Percentiles rank a stretch among this genome's conserved stretches.
These are phyloP conservation scores for Trematomus loennbergii DNA, from an alignment of 2,113 vertebrate species.

Conservation along the genomic window DNA sequence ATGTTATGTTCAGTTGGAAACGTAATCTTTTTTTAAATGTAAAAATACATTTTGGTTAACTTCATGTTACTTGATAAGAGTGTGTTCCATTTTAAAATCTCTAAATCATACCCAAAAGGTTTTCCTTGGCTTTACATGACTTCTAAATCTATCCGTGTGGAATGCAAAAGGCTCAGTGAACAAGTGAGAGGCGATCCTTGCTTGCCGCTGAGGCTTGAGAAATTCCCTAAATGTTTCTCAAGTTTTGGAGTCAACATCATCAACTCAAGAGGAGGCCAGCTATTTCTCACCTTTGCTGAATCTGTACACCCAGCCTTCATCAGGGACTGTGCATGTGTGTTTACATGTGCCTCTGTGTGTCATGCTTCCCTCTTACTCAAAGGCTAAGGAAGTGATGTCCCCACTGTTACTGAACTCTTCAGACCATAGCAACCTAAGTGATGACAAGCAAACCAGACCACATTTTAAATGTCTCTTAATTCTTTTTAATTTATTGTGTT, in stretches of 20 bases:
- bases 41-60: conserved; percentile 16
- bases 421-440: conserved; percentile 9
- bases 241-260: conserved; percentile 67
- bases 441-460: conserved; percentile 41
- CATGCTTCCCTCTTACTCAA: conserved; percentile 44
- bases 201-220: conserved; percentile 72
- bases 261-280: conserved; percentile 60
- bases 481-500: conserved; percentile 33
- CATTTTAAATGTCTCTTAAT: conserved; percentile 41
- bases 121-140: background rate
- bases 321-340: conserved; percentile 50
- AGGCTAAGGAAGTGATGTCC: conserved; percentile 16
- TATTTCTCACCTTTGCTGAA: conserved; percentile 76
- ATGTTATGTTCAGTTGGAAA: conserved; percentile 18
- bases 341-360: conserved; percentile 40
- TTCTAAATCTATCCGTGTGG: conserved; percentile 31
- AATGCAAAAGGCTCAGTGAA: conserved; percentile 31
- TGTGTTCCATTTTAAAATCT: conserved; percentile 1
- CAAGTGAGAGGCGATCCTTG: conserved; percentile 46
- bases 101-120: conserved; percentile 4
- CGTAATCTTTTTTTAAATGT: conserved; percentile 2
- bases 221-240: conserved; percentile 78
- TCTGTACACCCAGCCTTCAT: conserved; percentile 40
- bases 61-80: conserved; percentile 8
- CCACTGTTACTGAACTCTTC: conserved; percentile 14